Conservation (phyloP, 1,140 invertebrate species). For the Dolichoris vasculosae region DNA sequence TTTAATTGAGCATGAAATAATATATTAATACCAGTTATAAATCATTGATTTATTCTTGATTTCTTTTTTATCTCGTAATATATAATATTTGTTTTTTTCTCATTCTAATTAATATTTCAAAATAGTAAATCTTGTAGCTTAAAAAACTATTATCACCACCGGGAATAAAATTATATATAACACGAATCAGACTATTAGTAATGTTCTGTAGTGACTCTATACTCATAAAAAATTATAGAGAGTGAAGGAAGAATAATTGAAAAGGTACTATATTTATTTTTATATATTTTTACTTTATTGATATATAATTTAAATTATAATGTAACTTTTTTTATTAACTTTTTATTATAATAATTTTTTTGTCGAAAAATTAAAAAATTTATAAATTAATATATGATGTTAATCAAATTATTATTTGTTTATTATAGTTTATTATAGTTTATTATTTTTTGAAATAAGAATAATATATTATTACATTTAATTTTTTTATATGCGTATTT, state of each 20-base stretch:
- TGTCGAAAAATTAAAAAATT: too few species aligned
- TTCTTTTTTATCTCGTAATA: not conserved
- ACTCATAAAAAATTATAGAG: not conserved
- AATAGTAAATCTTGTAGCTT: slow-evolving; percentile 25
- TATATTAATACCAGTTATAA: not conserved
- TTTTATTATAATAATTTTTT: too few species aligned
- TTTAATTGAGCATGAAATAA: not conserved
- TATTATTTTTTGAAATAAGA: too few species aligned
- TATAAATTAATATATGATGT: too few species aligned
- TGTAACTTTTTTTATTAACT: too few species aligned
- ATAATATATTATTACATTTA: not conserved
- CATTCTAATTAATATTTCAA: slow-evolving; percentile 19
- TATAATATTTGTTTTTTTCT: not conserved
- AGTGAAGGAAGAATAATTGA: not conserved
- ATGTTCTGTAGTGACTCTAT: slow-evolving; percentile 15
- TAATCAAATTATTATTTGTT: too few species aligned
- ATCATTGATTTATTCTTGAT: too few species aligned
- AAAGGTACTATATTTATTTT: not conserved
- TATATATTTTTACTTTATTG: too few species aligned
- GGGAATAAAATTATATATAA: slow-evolving; percentile 27
- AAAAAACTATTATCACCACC: slow-evolving; percentile 5
- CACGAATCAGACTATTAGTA: not conserved
- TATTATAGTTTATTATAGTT: too few species aligned
- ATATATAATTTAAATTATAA: too few species aligned
- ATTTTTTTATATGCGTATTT: not conserved